Conservation (phyloP, 64 coral and sea anemone species). For the Porites australiensis region DNA sequence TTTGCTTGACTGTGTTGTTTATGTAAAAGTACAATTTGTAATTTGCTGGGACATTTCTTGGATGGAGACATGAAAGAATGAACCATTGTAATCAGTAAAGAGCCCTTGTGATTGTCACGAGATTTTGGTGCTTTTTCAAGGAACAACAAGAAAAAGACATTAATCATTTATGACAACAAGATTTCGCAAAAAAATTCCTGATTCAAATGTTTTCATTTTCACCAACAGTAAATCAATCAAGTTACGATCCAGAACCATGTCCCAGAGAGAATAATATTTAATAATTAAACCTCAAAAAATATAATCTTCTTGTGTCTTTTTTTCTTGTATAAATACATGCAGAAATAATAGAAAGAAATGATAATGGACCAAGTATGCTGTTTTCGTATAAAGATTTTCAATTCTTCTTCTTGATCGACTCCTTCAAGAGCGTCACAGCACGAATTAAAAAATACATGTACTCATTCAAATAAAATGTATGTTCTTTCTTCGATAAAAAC, state of each 20-base stretch:
- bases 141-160: too few relatives aligned
- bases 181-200: not conserved
- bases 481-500: not conserved
- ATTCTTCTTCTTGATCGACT: conserved; percentile 4
- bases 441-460: not conserved
- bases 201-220: too few relatives aligned
- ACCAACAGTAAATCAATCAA: not conserved
- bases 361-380: not conserved
- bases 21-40: conserved; percentile 22
- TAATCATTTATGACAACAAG: not conserved
- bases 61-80: conserved; percentile 1
- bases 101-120: not conserved
- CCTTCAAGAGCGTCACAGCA: not conserved
- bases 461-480: not conserved
- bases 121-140: too few relatives aligned
- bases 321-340: conserved; percentile 30
- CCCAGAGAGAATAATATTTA: not conserved
- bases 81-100: not conserved
- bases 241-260: not conserved
- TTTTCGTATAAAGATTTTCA: not conserved
- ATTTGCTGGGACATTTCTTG: conserved; percentile 25
- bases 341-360: conserved; percentile 10
- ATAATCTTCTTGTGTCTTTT: not conserved
- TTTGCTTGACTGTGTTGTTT: too few relatives aligned
- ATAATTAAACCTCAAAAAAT: conserved; percentile 31